A percentile compares a stretch with the other conserved stretches of the same genome.
Evolutionary conservation across 1,140 invertebrate species (phyloP).

Genomic region (Sarcophaga bullata): DNA sequence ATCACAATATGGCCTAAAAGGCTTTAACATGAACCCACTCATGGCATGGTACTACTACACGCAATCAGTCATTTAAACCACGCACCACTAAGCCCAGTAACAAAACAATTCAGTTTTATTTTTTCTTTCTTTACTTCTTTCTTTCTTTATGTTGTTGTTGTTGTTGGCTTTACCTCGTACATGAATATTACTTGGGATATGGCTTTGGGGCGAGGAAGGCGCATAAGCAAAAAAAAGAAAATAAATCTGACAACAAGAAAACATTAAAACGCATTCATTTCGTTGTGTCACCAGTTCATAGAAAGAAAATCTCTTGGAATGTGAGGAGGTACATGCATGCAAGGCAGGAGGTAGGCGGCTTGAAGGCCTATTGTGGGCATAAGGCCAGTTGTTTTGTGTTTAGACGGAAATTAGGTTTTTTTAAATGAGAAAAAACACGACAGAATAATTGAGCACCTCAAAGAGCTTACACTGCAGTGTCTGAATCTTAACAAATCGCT

Average conservation of each 20-base stretch:
- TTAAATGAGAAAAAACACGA: too few species aligned
- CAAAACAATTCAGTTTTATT: constrained; percentile 11
- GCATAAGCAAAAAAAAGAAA: neutral
- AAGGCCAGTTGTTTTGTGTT: too few species aligned
- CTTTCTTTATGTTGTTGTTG: too few species aligned
- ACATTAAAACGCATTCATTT: constrained; percentile 11
- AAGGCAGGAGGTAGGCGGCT: too few species aligned
- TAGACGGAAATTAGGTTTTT: too few species aligned
- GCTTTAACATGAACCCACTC: constrained; percentile 40
- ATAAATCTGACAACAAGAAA: neutral
- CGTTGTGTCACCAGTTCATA: constrained; percentile 20
- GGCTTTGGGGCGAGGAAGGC: neutral
- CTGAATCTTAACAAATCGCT: too few species aligned
- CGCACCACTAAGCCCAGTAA: constrained; percentile 33
- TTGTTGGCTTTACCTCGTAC: too few species aligned
- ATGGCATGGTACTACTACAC: constrained; percentile 30
- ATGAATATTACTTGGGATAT: too few species aligned
- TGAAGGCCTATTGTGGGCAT: too few species aligned
- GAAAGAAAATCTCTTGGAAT: neutral
- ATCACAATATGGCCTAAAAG: constrained; percentile 39
- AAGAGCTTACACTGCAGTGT: too few species aligned
- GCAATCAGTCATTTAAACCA: constrained; percentile 42
- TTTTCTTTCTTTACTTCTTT: neutral
- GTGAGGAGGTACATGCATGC: too few species aligned
- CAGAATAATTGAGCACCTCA: too few species aligned